Evolutionary conservation across 2,888 invertebrate genomes (phyloP).

Genomic region (Hirtodrosophila alboralis): DNA sequence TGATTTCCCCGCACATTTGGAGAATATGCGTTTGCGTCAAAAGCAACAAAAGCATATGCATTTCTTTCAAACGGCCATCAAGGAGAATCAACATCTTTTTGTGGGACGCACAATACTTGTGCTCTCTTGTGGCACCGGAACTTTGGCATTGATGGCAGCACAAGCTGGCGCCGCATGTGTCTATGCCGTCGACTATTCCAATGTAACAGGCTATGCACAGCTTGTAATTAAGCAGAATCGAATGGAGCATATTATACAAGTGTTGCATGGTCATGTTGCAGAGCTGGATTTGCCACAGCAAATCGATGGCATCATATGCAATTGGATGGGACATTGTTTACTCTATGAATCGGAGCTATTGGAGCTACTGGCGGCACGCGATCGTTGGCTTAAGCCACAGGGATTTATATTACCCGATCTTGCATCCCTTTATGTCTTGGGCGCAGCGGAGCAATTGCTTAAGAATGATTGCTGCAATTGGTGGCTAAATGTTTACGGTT

Average conservation of each 20-base stretch:
- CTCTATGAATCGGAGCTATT: constrained; percentile 99
- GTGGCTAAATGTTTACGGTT: constrained; percentile 99
- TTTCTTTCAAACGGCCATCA: constrained; percentile 63
- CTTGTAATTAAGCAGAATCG: constrained; percentile 69
- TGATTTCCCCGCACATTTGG: constrained; percentile 70
- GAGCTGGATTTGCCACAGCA: constrained; percentile 60
- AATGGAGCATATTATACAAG: constrained; percentile 58
- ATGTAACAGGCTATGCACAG: constrained; percentile 69
- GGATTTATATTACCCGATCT: constrained; percentile 96
- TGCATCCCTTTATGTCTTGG: constrained; percentile 95
- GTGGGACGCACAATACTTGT: constrained; percentile 69
- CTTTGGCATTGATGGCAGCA: constrained; percentile 77
- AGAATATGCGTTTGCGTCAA: constrained; percentile 48
- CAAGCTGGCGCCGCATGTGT: constrained; percentile 73
- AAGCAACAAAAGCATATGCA: constrained; percentile 63
- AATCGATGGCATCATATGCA: constrained; percentile 94
- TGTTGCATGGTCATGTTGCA: constrained; percentile 70
- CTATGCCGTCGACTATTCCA: constrained; percentile 77
- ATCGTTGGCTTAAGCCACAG: constrained; percentile 96
- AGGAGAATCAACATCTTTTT: constrained; percentile 76
- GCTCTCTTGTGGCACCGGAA: constrained; percentile 73
- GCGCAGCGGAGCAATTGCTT: constrained; percentile 95
- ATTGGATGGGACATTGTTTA: constrained; percentile 90
- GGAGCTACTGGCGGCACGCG: constrained; percentile 96
- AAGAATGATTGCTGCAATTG: constrained; percentile 99